A percentile compares a stretch with the other conserved stretches of the same genome.
Conservation (phyloP, 2,888 invertebrate species). For the Gasteruption jaculator region DNA sequence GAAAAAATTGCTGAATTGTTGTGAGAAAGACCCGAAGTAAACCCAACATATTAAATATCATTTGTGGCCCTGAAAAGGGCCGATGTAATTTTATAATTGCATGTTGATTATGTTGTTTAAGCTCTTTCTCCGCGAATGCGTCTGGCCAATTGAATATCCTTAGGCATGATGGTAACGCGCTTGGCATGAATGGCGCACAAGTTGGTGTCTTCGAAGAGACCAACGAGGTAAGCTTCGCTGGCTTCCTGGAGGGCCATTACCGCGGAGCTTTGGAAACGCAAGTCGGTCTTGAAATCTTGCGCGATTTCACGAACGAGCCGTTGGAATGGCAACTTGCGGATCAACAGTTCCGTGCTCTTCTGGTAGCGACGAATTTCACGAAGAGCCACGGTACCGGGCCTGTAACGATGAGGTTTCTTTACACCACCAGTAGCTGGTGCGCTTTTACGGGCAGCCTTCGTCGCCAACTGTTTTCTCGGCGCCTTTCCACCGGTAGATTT, state of each 20-base stretch:
- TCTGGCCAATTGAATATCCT: constrained; percentile 93
- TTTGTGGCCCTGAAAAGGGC: constrained; percentile 44
- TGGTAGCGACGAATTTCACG: constrained; percentile 97
- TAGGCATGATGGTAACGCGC: constrained; percentile 97
- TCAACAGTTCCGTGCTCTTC: constrained; percentile 91
- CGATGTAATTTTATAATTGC: too few species aligned
- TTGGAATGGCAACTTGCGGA: constrained; percentile 94
- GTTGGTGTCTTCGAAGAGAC: constrained; percentile 96
- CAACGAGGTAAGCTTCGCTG: constrained; percentile 86
- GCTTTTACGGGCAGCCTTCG: constrained; percentile 92
- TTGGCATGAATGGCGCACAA: constrained; percentile 97
- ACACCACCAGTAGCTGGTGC: constrained; percentile 94
- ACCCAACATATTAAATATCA: too few species aligned
- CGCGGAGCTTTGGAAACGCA: constrained; percentile 93
- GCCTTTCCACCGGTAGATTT: constrained; percentile 97
- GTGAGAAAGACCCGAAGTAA: too few species aligned
- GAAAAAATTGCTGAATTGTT: too few species aligned
- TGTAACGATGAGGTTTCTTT: constrained; percentile 95
- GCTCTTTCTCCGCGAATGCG: constrained; percentile 95
- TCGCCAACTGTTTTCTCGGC: constrained; percentile 87
- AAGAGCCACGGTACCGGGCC: constrained; percentile 91
- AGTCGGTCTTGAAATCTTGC: constrained; percentile 94
- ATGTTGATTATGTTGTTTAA: constrained; percentile 62
- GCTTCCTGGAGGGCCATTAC: constrained; percentile 91
- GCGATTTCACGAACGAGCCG: constrained; percentile 95